Evolutionary conservation across 2,113 vertebrate species (phyloP).

Genomic region (Atherinomorus stipes): DNA sequence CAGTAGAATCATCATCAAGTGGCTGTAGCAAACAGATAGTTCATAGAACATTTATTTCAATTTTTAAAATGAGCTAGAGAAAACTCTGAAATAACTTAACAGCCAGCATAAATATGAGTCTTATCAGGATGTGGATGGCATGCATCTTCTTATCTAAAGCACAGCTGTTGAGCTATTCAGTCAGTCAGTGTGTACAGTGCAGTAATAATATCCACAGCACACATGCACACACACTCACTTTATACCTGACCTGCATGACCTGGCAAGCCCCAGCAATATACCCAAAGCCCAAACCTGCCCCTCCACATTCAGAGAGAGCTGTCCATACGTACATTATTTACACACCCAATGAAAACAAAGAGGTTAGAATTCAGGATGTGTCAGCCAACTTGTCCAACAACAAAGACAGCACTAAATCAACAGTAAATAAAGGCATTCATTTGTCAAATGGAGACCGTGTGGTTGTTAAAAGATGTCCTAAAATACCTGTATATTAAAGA

Average conservation of each 20-base stretch:
- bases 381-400: conserved; percentile 48
- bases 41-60: not conserved
- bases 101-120: not conserved
- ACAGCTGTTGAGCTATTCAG: not conserved
- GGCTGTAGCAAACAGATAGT: not conserved
- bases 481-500: conserved; percentile 56
- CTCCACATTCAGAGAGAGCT: conserved; percentile 18
- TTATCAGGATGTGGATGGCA: not conserved
- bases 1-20: no score
- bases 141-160: no score
- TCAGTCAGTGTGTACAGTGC: no score
- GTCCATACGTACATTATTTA: conserved; percentile 26
- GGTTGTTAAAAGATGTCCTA: conserved; percentile 55
- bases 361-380: conserved; percentile 48
- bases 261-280: not conserved
- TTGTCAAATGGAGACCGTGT: conserved; percentile 54
- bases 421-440: conserved; percentile 50
- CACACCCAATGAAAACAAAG: conserved; percentile 59
- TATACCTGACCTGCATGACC: not conserved
- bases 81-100: not conserved
- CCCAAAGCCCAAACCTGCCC: conserved; percentile 47
- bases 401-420: conserved; percentile 46
- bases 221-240: not conserved
- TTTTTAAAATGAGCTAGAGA: not conserved
- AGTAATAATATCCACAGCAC: no score